These are phyloP conservation scores for Artemisiospiza belli DNA, from an alignment of 2,113 vertebrate genomes.

Conservation along the genomic window DNA sequence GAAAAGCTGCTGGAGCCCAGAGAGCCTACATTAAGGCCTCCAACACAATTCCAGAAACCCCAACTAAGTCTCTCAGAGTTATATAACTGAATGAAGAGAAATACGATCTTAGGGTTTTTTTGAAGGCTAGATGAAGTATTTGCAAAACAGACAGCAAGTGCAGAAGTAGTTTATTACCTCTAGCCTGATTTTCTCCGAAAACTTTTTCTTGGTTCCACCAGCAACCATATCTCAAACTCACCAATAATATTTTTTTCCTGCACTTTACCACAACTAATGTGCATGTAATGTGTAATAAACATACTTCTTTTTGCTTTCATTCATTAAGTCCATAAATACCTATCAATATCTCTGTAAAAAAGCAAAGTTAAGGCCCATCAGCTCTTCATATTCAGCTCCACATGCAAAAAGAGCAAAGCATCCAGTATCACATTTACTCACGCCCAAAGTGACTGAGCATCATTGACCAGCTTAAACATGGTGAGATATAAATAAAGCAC, in stretches of 20 bases:
- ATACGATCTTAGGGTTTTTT: background rate
- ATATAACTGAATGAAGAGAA: background rate
- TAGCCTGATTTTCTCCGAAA: background rate
- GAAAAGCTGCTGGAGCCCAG: background rate
- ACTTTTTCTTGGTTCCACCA: background rate
- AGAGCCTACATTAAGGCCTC: background rate
- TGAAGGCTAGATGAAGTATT: background rate
- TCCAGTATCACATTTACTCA: background rate
- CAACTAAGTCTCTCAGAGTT: background rate
- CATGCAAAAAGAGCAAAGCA: background rate
- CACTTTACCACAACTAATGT: background rate
- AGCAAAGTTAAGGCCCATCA: background rate
- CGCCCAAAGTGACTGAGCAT: background rate
- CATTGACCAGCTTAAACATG: background rate
- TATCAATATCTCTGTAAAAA: background rate
- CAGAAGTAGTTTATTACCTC: background rate
- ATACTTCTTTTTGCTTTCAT: background rate
- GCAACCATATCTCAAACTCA: background rate
- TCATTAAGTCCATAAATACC: background rate
- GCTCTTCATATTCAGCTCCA: background rate
- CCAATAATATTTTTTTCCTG: background rate
- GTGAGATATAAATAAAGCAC: background rate
- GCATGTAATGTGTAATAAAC: background rate
- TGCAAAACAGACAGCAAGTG: background rate
- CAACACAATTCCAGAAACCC: background rate